Percentiles rank a stretch among this genome's conserved stretches.
These are phyloP conservation scores for Cheilosia urbana DNA, from an alignment of 2,888 invertebrate species.

Conservation along the genomic window DNA sequence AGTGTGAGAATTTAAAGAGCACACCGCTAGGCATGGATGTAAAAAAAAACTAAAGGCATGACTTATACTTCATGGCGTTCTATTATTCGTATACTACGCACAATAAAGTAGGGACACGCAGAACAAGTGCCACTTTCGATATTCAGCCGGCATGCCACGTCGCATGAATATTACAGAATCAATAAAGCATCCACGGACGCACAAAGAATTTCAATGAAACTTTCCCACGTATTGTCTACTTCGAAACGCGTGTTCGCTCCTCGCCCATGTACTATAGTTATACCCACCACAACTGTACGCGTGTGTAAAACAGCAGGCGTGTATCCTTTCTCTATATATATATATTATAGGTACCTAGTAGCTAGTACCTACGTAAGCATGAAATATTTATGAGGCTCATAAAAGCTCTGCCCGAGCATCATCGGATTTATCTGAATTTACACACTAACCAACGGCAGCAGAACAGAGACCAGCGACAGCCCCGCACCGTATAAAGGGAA, in stretches of 20 bases:
- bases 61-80: constrained; percentile 26
- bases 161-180: constrained; percentile 61
- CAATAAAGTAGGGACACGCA: constrained; percentile 47
- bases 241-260: background rate
- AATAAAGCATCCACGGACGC: constrained; percentile 60
- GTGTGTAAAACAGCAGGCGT: background rate
- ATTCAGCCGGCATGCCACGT: constrained; percentile 4
- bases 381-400: constrained; percentile 70
- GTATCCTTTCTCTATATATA: background rate
- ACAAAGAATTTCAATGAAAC: constrained; percentile 67
- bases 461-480: constrained; percentile 27
- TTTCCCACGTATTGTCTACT: constrained; percentile 30
- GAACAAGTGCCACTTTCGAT: constrained; percentile 25
- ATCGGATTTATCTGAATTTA: constrained; percentile 70
- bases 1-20: too few relatives aligned
- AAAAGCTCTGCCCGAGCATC: constrained; percentile 64
- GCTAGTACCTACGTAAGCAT: constrained; percentile 31
- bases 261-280: background rate
- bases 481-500: constrained; percentile 32
- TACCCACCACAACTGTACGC: background rate
- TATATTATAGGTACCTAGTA: too few relatives aligned
- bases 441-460: constrained; percentile 31
- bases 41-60: background rate
- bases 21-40: too few relatives aligned
- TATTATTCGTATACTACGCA: constrained; percentile 20